These are phyloP conservation scores for Galleria mellonella DNA, from an alignment of 1,140 invertebrate genomes.

Conservation along the genomic window DNA sequence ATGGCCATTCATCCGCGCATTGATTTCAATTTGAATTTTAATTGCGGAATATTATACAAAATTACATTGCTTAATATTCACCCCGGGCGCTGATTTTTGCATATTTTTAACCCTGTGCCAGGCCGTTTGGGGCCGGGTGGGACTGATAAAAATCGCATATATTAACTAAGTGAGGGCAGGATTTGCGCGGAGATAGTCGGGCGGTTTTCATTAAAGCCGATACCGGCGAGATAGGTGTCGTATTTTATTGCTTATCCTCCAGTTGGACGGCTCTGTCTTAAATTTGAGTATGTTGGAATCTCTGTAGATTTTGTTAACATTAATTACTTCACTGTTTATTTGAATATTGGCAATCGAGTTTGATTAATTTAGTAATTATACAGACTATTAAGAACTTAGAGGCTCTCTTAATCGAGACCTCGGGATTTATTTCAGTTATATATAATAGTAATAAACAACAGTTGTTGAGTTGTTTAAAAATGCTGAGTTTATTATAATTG, in stretches of 20 bases:
- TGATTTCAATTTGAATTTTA: conserved; percentile 77
- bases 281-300: too few relatives aligned
- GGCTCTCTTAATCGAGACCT: too few relatives aligned
- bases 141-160: conserved; percentile 59
- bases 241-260: conserved; percentile 40
- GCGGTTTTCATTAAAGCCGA: conserved; percentile 49
- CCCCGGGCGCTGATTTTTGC: conserved; percentile 66
- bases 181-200: conserved; percentile 31
- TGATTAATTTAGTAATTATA: too few relatives aligned
- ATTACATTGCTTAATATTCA: conserved; percentile 71
- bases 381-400: too few relatives aligned
- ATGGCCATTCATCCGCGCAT: conserved; percentile 54
- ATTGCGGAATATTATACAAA: conserved; percentile 73
- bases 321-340: too few relatives aligned
- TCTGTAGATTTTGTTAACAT: too few relatives aligned
- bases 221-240: conserved; percentile 34
- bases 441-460: too few relatives aligned
- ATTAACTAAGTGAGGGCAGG: conserved; percentile 35
- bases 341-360: conserved; percentile 2
- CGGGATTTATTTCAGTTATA: too few relatives aligned
- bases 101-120: conserved; percentile 49
- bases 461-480: too few relatives aligned
- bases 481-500: too few relatives aligned
- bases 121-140: conserved; percentile 24
- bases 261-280: conserved; percentile 13